These are phyloP conservation scores for Crax fasciolata DNA, from an alignment of 2,797 vertebrate species.

Conservation along the genomic window DNA sequence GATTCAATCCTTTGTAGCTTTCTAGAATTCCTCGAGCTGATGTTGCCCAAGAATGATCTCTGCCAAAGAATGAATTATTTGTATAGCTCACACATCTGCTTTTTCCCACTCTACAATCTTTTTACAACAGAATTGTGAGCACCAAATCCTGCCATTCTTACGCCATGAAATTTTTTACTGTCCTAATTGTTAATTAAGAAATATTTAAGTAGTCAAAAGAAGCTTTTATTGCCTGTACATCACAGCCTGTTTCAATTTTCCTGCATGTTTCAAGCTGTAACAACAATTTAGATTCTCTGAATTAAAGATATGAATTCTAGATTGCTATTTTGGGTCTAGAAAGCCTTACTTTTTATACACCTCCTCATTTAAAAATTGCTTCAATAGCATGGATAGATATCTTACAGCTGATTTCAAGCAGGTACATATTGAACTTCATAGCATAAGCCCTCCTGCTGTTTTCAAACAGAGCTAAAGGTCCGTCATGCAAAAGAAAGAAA, in stretches of 20 bases:
- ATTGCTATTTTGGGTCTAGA: background rate
- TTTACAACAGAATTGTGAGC: background rate
- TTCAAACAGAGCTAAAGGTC: conserved; percentile 16
- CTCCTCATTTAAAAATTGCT: background rate
- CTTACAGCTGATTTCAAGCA: conserved; percentile 6
- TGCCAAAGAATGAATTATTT: background rate
- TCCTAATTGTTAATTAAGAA: conserved; percentile 21
- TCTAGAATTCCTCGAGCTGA: conserved; percentile 12
- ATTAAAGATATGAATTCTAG: background rate
- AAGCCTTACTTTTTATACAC: background rate
- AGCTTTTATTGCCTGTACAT: background rate
- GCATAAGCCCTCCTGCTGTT: background rate
- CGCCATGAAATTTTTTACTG: background rate
- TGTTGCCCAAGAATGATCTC: background rate
- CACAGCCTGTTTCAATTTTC: background rate
- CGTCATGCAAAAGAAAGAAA: background rate
- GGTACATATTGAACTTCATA: background rate
- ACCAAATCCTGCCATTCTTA: background rate
- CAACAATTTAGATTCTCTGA: background rate
- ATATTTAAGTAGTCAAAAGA: background rate
- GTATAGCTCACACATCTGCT: background rate
- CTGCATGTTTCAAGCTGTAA: background rate
- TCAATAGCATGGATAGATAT: background rate
- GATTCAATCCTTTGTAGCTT: background rate
- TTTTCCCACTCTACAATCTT: background rate